Evolutionary conservation across 2,797 vertebrate species (phyloP), one percentile per base, ranked within the genome.

Genomic region (Hoplostethus atlanticus): DNA sequence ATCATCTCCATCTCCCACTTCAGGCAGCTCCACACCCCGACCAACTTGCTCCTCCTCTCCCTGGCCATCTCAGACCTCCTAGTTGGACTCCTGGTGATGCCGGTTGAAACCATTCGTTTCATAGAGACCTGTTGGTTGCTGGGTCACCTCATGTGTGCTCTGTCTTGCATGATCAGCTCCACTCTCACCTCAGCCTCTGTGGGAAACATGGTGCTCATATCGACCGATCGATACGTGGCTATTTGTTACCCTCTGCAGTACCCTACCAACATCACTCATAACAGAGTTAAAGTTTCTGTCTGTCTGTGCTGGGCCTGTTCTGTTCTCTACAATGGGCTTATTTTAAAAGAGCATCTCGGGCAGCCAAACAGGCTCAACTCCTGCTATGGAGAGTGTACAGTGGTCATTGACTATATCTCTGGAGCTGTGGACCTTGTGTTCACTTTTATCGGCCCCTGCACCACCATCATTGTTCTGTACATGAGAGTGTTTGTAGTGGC

Each of bases 21-120:
- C 47, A 94, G 81, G 69, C 90, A 95, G 77, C 93, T 96, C 53
- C 93, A 94, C 65, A 95, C 89, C 7, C 92, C 91, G 0, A 93
- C 92, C 80, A 96, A 95, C 76, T 88, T 94, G 58, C 89, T 96
- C 54, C 92, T 96, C 62, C 91, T 95, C 64, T 95, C 95, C 67
- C 90, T 94, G 93, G 94, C 93, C 0, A 0, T 84, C 72, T 90
- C 93, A 0, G 94, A 96, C 77, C 93, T 96, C 68, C 90, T 95
- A 0, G 77, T 95, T 5, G 93, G 93, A 31, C 89, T 95, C 68
- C 34, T 93, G 63, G 69, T 96, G 73, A 94, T 94, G 95, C 94
- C 94, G 0, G 86, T 92, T 3, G 92, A 93, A 9, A 92, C 85
- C 40, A n/a, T 93, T 52, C 81, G 91, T n/a, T 82, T 93, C 0